Conservation (phyloP, 2,797 vertebrate species). For the Darevskia nairensis region DNA sequence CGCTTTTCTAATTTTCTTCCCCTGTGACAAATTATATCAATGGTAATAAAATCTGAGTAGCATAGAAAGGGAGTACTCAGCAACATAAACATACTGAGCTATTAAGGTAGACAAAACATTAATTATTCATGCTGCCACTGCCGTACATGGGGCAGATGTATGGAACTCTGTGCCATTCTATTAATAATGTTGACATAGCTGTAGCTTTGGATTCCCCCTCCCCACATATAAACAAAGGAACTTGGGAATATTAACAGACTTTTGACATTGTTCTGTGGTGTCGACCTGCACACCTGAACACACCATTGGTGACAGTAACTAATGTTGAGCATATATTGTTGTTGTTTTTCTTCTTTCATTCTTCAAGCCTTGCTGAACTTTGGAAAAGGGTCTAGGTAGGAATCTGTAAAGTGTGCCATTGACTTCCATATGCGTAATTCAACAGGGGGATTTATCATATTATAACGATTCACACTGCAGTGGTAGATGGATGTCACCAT, state of each 20-base stretch:
- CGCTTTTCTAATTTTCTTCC: neutral
- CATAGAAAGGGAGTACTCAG: slow-evolving; percentile 41
- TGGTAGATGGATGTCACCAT: neutral
- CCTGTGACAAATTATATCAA: slow-evolving; percentile 43
- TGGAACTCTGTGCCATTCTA: slow-evolving; percentile 5
- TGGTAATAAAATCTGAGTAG: slow-evolving; percentile 31
- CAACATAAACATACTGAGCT: slow-evolving; percentile 44
- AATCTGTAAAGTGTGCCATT: neutral
- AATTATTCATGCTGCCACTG: slow-evolving; percentile 54
- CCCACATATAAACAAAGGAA: slow-evolving; percentile 24
- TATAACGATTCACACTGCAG: neutral
- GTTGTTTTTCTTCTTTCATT: neutral
- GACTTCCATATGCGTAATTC: neutral
- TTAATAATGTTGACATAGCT: slow-evolving; percentile 58
- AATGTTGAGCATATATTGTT: neutral
- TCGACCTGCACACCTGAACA: slow-evolving; percentile 10
- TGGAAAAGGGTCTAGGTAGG: neutral
- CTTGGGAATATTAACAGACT: slow-evolving; percentile 14
- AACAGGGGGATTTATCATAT: neutral
- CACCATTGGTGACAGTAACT: slow-evolving; percentile 25
- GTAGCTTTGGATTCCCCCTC: slow-evolving; percentile 6
- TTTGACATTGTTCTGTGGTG: slow-evolving; percentile 29
- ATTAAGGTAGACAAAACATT: slow-evolving; percentile 53
- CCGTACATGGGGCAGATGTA: slow-evolving; percentile 44
- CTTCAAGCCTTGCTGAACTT: neutral